These are phyloP conservation scores for Lordiphosa fenestrarum DNA, from an alignment of 2,888 invertebrate genomes.

Conservation along the genomic window DNA sequence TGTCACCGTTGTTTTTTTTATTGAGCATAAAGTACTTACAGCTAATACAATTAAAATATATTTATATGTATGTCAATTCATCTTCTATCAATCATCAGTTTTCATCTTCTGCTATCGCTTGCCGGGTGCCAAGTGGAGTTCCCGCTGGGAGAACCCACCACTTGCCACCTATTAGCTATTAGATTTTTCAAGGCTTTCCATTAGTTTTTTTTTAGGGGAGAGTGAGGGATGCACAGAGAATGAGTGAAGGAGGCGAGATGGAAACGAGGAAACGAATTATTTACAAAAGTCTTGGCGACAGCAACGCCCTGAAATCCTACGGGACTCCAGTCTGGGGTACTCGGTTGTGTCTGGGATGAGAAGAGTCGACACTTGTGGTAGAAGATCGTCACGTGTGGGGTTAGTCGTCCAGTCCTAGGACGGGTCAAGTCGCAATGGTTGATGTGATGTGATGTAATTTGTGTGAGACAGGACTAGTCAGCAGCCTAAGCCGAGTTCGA, in stretches of 20 bases:
- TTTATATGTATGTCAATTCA: conserved; percentile 61
- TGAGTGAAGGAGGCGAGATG: conserved; percentile 10
- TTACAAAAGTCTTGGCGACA: conserved; percentile 66
- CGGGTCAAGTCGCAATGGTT: conserved; percentile 29
- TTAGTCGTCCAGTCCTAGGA: conserved; percentile 39
- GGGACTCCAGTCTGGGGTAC: neutral
- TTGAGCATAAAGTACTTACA: conserved; percentile 78
- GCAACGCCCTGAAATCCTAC: conserved; percentile 27
- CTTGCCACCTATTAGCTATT: conserved; percentile 64
- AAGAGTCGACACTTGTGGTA: conserved; percentile 17
- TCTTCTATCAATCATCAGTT: conserved; percentile 36
- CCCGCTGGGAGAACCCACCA: conserved; percentile 53
- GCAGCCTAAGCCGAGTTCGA: conserved; percentile 69
- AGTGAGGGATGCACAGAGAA: conserved; percentile 32
- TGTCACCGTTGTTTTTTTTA: conserved; percentile 80
- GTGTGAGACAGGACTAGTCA: conserved; percentile 74
- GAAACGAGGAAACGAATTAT: conserved; percentile 52
- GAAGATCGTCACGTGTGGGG: conserved; percentile 31
- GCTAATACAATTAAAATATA: conserved; percentile 74
- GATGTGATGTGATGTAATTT: conserved; percentile 24
- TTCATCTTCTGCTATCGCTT: conserved; percentile 40
- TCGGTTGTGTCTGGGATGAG: conserved; percentile 13
- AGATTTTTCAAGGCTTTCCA: conserved; percentile 42
- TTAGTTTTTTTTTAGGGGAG: conserved; percentile 15
- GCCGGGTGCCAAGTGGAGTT: conserved; percentile 52